phyloP scores from a whole-genome alignment of 1,140 invertebrate genomes.

The Triops cancriformis region DNA sequence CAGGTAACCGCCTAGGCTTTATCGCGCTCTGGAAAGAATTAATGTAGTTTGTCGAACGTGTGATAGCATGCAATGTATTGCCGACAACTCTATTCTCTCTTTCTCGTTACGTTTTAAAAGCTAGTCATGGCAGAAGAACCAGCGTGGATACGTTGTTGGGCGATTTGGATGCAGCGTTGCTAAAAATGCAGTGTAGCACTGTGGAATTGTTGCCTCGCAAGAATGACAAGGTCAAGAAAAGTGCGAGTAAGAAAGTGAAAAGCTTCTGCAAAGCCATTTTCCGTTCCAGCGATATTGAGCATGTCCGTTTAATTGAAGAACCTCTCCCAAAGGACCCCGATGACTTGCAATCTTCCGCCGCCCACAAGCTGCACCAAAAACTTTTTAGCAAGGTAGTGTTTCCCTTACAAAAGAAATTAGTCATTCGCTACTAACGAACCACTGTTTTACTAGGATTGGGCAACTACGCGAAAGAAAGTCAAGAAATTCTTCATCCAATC shows the following conservation, averaged over 20 bases:
- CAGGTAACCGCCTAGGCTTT: neutral
- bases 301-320: constrained; percentile 11
- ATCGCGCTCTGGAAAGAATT: neutral
- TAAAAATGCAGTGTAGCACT: neutral
- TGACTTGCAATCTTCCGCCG: neutral
- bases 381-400: neutral
- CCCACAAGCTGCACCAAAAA: neutral
- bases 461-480: neutral
- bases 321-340: neutral
- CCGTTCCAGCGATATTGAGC: neutral
- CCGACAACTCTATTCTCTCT: neutral
- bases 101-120: neutral
- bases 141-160: neutral
- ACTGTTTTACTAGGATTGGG: neutral
- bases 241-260: constrained; percentile 4
- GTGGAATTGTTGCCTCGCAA: neutral
- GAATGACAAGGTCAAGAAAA: neutral
- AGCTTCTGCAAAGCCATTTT: constrained; percentile 1
- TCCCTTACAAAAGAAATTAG: neutral
- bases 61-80: neutral
- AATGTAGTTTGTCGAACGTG: neutral
- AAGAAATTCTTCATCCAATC: neutral
- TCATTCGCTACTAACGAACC: neutral
- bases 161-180: constrained; percentile 3
- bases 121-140: neutral